These are phyloP conservation scores for Xiphydria camelus DNA, from an alignment of 2,888 invertebrate genomes.

Conservation along the genomic window DNA sequence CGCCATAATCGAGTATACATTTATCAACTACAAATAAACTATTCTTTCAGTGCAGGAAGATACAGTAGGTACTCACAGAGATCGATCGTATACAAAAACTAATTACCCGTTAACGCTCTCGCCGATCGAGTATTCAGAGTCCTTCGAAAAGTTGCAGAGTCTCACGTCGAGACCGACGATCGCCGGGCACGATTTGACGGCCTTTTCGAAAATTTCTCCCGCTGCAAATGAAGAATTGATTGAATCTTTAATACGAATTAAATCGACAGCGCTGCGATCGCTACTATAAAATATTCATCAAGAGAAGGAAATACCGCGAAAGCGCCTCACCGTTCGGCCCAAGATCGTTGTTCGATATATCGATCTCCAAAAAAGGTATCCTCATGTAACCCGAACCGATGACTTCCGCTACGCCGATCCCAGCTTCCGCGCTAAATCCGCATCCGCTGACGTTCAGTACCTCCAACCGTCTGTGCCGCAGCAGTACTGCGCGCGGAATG, in stretches of 20 bases:
- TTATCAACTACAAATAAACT: too few relatives aligned
- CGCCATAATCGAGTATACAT: too few relatives aligned
- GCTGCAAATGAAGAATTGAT: conserved; percentile 29
- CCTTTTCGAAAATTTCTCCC: conserved; percentile 39
- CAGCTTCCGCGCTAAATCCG: conserved; percentile 34
- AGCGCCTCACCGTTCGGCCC: conserved; percentile 35
- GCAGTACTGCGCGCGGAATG: conserved; percentile 40
- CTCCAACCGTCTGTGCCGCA: conserved; percentile 35
- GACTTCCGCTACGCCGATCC: conserved; percentile 37
- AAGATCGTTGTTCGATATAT: conserved; percentile 46
- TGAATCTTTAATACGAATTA: not conserved
- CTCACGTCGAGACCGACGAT: conserved; percentile 39
- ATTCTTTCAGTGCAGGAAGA: too few relatives aligned
- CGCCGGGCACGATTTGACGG: conserved; percentile 27
- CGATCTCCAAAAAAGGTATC: conserved; percentile 27
- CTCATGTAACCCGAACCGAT: conserved; percentile 34
- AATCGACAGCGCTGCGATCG: not conserved
- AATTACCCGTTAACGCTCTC: conserved; percentile 38
- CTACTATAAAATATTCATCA: not conserved
- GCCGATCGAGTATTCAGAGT: conserved; percentile 40
- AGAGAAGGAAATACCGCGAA: not conserved
- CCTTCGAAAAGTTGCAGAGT: conserved; percentile 46
- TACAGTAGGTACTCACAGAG: too few relatives aligned
- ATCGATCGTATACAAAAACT: not conserved
- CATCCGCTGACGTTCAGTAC: conserved; percentile 46